phyloP scores from a whole-genome alignment of 2,888 invertebrate species.

The Cosmia pyralina region DNA sequence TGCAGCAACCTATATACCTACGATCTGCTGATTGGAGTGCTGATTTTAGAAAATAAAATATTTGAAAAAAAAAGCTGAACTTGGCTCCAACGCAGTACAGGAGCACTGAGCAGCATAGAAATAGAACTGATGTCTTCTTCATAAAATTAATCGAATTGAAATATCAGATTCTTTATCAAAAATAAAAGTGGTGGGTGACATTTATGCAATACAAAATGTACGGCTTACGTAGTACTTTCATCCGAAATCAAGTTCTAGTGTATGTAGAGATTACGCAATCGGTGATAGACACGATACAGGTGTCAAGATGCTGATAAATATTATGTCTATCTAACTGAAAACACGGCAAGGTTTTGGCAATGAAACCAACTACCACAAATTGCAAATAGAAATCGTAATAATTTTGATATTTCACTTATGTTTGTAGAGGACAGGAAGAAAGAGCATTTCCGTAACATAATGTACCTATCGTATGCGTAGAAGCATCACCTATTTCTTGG shows the following conservation, averaged over 20 bases:
- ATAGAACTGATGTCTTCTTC: slow-evolving; percentile 43
- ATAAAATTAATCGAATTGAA: slow-evolving; percentile 27
- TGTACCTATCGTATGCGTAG: slow-evolving; percentile 26
- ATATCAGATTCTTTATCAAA: slow-evolving; percentile 22
- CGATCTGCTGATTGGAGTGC: slow-evolving; percentile 13
- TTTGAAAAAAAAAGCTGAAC: slow-evolving; percentile 31
- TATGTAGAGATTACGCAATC: slow-evolving; percentile 48
- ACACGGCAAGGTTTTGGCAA: slow-evolving; percentile 60
- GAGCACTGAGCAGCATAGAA: slow-evolving; percentile 17
- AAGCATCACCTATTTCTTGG: slow-evolving; percentile 45
- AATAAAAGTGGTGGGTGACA: slow-evolving; percentile 33
- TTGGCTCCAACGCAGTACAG: slow-evolving; percentile 34
- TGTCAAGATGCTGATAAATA: slow-evolving; percentile 60
- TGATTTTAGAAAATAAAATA: slow-evolving; percentile 34
- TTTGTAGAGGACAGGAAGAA: slow-evolving; percentile 37
- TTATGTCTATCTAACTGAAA: slow-evolving; percentile 40
- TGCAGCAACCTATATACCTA: slow-evolving; percentile 7
- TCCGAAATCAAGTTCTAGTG: slow-evolving; percentile 20
- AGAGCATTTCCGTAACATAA: slow-evolving; percentile 52
- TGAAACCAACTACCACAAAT: slow-evolving; percentile 47
- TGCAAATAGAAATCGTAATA: slow-evolving; percentile 51
- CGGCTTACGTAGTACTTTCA: slow-evolving; percentile 10
- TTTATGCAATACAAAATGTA: slow-evolving; percentile 40
- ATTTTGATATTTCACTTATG: slow-evolving; percentile 43
- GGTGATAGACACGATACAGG: slow-evolving; percentile 57